Base-by-base conservation (phyloP, 2,888 invertebrate genomes). In the Athripsodes cinereus region DNA sequence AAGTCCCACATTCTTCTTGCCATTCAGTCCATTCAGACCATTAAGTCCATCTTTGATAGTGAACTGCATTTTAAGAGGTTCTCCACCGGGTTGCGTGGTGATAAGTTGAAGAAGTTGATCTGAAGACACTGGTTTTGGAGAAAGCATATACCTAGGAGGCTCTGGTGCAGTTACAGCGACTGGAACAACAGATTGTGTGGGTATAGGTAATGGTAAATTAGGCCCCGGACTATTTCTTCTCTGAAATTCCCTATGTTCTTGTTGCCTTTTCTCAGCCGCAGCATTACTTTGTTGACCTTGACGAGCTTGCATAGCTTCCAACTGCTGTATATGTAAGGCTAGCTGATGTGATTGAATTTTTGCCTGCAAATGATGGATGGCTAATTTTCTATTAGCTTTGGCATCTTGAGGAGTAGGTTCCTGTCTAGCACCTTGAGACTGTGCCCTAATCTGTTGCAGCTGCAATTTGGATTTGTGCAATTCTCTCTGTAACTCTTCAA, bases 401-500 rank as follows among this genome's bases (percentile, higher is more conserved):
- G 76, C 72, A 66, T 73, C 71, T 68, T 78, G 78, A 74, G 66
- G 74, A 72, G 66, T 74, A 72, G 66, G 76, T 75, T 77, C 78
- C 44, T 64, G 62, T n/a, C 60, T 59, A 5, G 62, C 59, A 31
- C 62, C 53, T 61, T 66, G 51, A 63, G 82, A 78, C 65, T 60
- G 61, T 2, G 81, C 81, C 35, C 81, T 76, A 22, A 83, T 82
- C 60, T 86, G 80, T 60, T 82, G 83, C 64, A 85, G 85, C 60
- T 82, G 83, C 63, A 90, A 70, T 61, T 91, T 87, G 1, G 89
- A 90, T 64, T 87, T 83, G 60, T 88, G 87, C 64, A 92, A 69
- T 68, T 92, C 90, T 2, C 92, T 76, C 70, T 94, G 91, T 49
- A 95, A 76, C 68, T 93, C 92, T 68, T 92, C 90, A 65, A 96